These are phyloP conservation scores for Drosophila multiciliata DNA, from an alignment of 2,888 invertebrate genomes.

Conservation along the genomic window DNA sequence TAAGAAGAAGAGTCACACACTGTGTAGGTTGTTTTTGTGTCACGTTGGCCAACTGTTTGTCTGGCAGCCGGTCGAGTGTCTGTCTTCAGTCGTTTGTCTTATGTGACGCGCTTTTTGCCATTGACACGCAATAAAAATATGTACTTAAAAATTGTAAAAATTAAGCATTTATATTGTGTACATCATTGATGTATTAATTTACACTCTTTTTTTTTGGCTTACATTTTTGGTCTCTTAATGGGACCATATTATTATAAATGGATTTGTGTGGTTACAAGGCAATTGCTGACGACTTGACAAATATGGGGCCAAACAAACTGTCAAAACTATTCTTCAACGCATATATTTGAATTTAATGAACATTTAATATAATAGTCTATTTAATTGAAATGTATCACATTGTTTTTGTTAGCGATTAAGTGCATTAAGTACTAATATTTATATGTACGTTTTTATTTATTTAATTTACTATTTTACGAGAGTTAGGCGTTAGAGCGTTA, in stretches of 20 bases:
- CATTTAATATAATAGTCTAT: background rate
- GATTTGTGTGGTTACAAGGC: slow-evolving; percentile 26
- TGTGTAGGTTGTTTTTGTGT: slow-evolving; percentile 26
- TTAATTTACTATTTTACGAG: background rate
- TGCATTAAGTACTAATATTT: background rate
- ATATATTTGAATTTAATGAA: slow-evolving; percentile 6
- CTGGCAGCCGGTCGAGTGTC: slow-evolving; percentile 39
- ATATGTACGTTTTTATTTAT: background rate
- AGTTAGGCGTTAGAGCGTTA: too few species aligned
- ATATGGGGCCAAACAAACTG: slow-evolving; percentile 28
- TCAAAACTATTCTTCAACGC: slow-evolving; percentile 1
- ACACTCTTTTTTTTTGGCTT: slow-evolving; percentile 9
- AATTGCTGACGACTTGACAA: slow-evolving; percentile 13
- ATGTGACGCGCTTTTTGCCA: slow-evolving; percentile 81
- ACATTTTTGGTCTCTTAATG: slow-evolving; percentile 5
- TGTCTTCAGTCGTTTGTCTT: slow-evolving; percentile 18
- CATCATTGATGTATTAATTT: slow-evolving; percentile 38
- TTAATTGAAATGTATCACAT: background rate
- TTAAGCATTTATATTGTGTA: slow-evolving; percentile 57
- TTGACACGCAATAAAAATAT: slow-evolving; percentile 82
- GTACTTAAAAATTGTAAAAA: slow-evolving; percentile 62
- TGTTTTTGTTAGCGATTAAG: background rate
- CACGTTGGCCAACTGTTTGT: slow-evolving; percentile 55
- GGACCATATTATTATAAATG: slow-evolving; percentile 36
- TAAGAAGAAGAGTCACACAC: slow-evolving; percentile 23